These are phyloP conservation scores for Elegia similella DNA, from an alignment of 2,888 invertebrate genomes.

Conservation along the genomic window DNA sequence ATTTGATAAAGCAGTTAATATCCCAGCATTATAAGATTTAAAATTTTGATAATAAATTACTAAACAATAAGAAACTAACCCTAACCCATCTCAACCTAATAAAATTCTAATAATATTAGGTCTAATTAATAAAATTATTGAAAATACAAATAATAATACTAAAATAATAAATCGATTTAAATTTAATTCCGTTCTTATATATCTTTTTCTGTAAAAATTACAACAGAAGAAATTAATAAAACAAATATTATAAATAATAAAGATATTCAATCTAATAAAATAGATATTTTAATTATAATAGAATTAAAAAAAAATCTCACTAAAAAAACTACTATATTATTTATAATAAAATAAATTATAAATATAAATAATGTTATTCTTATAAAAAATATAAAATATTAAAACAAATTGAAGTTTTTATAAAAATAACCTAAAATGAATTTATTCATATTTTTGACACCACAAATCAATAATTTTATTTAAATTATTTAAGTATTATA, in stretches of 20 bases:
- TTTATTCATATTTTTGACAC: constrained; percentile 77
- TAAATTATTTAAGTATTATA: constrained; percentile 86
- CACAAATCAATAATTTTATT: constrained; percentile 86
- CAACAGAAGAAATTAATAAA: constrained; percentile 84
- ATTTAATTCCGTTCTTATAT: constrained; percentile 82
- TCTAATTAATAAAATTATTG: constrained; percentile 85
- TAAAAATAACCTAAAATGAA: constrained; percentile 75
- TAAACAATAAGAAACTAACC: constrained; percentile 86
- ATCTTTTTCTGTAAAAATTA: constrained; percentile 83
- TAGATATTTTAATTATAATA: constrained; percentile 67
- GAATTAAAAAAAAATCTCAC: constrained; percentile 80
- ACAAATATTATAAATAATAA: constrained; percentile 84
- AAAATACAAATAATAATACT: too few relatives aligned
- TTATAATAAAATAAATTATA: constrained; percentile 71
- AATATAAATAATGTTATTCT: constrained; percentile 61
- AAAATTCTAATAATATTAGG: constrained; percentile 87
- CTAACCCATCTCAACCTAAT: constrained; percentile 88
- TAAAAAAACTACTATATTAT: constrained; percentile 69
- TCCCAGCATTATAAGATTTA: too few relatives aligned
- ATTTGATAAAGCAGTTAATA: too few relatives aligned
- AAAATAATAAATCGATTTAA: constrained; percentile 84
- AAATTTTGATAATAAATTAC: too few relatives aligned
- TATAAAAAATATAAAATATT: constrained; percentile 71
- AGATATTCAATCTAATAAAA: constrained; percentile 85
- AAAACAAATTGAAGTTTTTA: constrained; percentile 71